Conservation (phyloP, 2,797 vertebrate genomes). For the Acestrorhynchus altus region DNA sequence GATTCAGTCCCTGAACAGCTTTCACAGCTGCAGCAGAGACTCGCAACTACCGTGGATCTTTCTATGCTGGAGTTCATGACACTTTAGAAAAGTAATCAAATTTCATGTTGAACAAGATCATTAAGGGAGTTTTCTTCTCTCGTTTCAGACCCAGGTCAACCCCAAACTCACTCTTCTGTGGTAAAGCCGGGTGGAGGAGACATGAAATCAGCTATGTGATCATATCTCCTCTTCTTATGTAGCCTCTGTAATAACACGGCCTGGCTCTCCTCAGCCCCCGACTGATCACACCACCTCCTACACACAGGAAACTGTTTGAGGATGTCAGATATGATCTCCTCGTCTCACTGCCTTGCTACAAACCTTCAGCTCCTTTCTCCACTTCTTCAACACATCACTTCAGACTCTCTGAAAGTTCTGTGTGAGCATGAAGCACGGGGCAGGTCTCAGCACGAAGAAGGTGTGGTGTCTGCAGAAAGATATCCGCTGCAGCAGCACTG, state of each 20-base stretch:
- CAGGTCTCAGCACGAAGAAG: not conserved
- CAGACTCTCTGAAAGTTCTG: not conserved
- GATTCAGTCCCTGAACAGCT: too few relatives aligned
- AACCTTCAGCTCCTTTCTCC: not conserved
- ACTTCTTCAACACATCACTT: not conserved
- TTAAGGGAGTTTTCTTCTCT: too few relatives aligned
- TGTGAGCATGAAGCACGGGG: not conserved
- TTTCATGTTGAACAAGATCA: too few relatives aligned
- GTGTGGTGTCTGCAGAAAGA: not conserved
- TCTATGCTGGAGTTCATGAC: too few relatives aligned
- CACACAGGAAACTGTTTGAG: not conserved
- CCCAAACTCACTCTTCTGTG: not conserved
- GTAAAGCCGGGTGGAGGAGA: not conserved
- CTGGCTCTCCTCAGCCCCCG: not conserved
- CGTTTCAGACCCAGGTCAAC: too few relatives aligned
- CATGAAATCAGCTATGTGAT: not conserved
- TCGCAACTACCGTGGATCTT: too few relatives aligned
- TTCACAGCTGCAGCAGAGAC: too few relatives aligned
- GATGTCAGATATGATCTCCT: conserved; percentile 8
- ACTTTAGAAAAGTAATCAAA: too few relatives aligned
- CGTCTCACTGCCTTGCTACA: not conserved
- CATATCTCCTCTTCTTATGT: not conserved
- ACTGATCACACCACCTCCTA: not conserved
- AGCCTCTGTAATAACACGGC: not conserved
- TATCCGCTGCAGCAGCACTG: not conserved